Evolutionary conservation across 2,113 vertebrate species (phyloP).

Genomic region (Myrmophylax atrothorax): DNA sequence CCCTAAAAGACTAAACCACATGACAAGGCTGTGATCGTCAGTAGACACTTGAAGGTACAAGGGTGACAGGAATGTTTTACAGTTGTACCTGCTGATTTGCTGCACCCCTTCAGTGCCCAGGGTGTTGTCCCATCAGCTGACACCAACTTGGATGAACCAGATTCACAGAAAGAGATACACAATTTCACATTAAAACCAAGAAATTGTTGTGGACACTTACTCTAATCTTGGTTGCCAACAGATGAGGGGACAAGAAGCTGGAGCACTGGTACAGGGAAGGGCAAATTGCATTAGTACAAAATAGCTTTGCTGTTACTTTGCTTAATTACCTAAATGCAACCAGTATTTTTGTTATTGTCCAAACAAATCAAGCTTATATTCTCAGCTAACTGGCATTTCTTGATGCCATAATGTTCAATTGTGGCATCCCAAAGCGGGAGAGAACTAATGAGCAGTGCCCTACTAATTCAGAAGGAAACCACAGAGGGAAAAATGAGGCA

Average conservation of each 20-base stretch:
- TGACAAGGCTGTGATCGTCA: neutral
- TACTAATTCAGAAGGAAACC: neutral
- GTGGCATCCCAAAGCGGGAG: neutral
- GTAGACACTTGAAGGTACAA: neutral
- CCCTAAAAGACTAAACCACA: neutral
- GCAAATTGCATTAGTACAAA: neutral
- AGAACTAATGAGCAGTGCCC: conserved; percentile 2
- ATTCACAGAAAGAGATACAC: neutral
- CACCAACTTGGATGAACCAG: neutral
- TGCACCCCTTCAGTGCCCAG: neutral
- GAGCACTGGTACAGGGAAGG: neutral
- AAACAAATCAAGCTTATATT: neutral
- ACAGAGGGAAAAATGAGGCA: neutral
- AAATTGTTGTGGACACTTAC: neutral
- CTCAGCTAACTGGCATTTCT: neutral
- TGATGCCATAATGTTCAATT: neutral
- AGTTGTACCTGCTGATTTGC: neutral
- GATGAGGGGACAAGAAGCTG: neutral
- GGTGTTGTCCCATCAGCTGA: neutral
- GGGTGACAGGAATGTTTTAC: neutral
- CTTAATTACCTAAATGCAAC: conserved; percentile 28
- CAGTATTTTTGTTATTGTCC: neutral
- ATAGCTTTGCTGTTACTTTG: conserved; percentile 24
- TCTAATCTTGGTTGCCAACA: neutral
- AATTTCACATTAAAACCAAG: neutral